These are phyloP conservation scores for Hesperia comma DNA, from an alignment of 2,888 invertebrate species.

Conservation along the genomic window DNA sequence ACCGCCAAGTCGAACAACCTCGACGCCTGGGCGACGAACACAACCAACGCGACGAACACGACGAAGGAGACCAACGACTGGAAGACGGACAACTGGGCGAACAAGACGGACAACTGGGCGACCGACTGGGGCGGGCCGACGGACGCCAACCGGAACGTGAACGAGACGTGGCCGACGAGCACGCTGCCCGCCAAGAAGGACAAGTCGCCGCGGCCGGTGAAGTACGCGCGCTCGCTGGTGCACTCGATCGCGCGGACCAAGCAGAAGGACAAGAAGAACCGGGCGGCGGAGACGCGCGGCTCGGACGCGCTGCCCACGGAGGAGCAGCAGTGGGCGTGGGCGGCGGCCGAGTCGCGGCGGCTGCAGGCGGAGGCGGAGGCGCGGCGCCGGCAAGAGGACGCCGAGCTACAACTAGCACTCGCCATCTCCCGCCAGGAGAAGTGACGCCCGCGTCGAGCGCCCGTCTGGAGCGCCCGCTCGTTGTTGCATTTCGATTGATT, in stretches of 20 bases:
- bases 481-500: conserved; percentile 38
- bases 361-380: conserved; percentile 85
- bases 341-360: conserved; percentile 86
- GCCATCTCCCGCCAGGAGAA: conserved; percentile 85
- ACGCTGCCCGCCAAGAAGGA: conserved; percentile 76
- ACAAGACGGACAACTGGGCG: conserved; percentile 55
- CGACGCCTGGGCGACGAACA: conserved; percentile 51
- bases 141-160: conserved; percentile 66
- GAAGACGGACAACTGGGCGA: conserved; percentile 64
- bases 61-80: conserved; percentile 45
- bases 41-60: conserved; percentile 44
- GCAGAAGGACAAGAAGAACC: conserved; percentile 69
- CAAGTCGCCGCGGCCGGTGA: conserved; percentile 78
- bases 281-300: conserved; percentile 54
- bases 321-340: conserved; percentile 90
- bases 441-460: conserved; percentile 51
- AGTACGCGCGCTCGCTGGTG: conserved; percentile 73
- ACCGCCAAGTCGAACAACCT: conserved; percentile 41
- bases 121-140: conserved; percentile 58
- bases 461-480: conserved; percentile 10
- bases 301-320: conserved; percentile 76
- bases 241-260: conserved; percentile 71
- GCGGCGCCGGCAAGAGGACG: conserved; percentile 86
- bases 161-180: conserved; percentile 74
- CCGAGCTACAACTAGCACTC: conserved; percentile 89